Evolutionary conservation across 2,797 vertebrate species (phyloP), one percentile per base, ranked within the genome.

Genomic region (Phylloscopus collybita): DNA sequence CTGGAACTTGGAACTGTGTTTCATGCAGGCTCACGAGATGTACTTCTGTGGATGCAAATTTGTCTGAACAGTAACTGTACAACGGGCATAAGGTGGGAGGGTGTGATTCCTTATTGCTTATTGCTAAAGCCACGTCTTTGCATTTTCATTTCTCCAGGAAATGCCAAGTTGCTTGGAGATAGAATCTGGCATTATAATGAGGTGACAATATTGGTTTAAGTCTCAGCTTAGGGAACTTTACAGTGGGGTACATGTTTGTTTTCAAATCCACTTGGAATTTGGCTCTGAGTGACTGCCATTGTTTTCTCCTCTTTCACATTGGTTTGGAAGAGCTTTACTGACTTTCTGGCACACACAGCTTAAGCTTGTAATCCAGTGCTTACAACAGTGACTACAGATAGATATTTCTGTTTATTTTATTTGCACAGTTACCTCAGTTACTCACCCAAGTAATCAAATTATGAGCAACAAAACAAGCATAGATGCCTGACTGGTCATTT

Each of bases 21-120:
- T 21, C 51, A 1, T 0, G 1, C 25, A 13, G 40, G 9, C 51
- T 66, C 3, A 2, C 27, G 51, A 76, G 14, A 20, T 0, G 0
- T 42, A 23, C 45, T 32, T 81, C 1, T 1, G 66, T 45, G 62
- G 29, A 4, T 23, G 5, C 34, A 40, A 36, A 50, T 20, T n/a
- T 50, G 9, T 34, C 71, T 73, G 61, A 80, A 11, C 21, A 23
- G 66, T 57, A 57, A 40, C 57, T 4, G 2, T 72, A 12, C 32
- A 42, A 30, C 0, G 8, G 13, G 23, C 7, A 1, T 36, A 21
- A 75, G 40, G 36, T 76, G 60, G 47, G 83, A 90, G 36, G 13
- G 14, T 76, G 17, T 56, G 73, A 67, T 36, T 88, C 59, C 51
- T 92, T 61, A 54, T 45, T 83, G 42, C 51, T 56, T 66, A 56